Conservation (phyloP, 35 echinoderm and acorn worm species). For the Strongylocentrotus purpuratus region DNA sequence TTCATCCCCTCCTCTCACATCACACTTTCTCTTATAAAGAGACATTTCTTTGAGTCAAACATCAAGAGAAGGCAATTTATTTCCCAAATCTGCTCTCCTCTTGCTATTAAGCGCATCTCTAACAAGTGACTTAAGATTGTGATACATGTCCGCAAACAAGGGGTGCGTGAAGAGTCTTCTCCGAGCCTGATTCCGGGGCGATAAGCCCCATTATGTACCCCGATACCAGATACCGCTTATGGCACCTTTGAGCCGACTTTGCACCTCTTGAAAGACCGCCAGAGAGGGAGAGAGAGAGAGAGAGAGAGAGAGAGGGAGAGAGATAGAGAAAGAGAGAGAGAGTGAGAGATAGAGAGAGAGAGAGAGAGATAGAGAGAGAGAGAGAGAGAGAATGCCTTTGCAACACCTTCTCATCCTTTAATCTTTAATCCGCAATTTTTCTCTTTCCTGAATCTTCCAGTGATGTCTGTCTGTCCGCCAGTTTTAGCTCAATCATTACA, state of each 20-base stretch:
- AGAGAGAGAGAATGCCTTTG: not conserved
- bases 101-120: slow-evolving; percentile 10
- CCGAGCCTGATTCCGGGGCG: not conserved
- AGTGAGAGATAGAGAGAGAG: not conserved
- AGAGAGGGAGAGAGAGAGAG: not conserved
- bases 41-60: not conserved
- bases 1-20: not conserved
- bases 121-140: slow-evolving; percentile 13
- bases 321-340: too few relatives aligned
- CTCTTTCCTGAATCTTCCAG: too few relatives aligned
- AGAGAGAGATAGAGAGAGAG: too few relatives aligned
- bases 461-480: not conserved
- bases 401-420: not conserved
- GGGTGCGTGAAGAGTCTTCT: not conserved
- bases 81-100: not conserved
- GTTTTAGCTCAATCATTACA: not conserved
- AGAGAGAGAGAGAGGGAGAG: not conserved
- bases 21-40: not conserved
- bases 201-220: not conserved
- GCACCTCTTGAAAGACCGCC: not conserved
- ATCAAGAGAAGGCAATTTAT: not conserved
- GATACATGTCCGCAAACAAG: slow-evolving; percentile 6
- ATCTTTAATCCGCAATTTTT: not conserved
- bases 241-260: not conserved
- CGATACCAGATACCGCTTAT: not conserved